Evolutionary conservation across 1,140 invertebrate genomes (phyloP), one percentile per base, ranked within the genome.

Genomic region (Calosoma granatense): DNA sequence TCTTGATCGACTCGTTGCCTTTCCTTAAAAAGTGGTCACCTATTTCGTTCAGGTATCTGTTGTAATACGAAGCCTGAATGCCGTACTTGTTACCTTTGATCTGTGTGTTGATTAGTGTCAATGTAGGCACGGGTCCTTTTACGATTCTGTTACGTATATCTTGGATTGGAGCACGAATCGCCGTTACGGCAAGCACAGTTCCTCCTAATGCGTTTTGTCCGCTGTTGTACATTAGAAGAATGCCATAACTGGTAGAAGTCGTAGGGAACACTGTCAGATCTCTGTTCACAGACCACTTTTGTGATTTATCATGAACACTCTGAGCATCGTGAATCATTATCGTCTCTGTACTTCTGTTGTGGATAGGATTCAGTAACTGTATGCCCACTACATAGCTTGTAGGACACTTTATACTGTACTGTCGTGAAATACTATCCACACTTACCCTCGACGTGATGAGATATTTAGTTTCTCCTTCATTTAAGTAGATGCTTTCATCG

Each of bases 231-330:
- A 88, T 81, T 22, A 97, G 71, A 0, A 88, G 80, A 22, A 97
- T 76, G 17, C 83, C 84, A 68, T 87, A 94, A 53, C 88, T 92
- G 60, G 81, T 89, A 58, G 88, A 92, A 0, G 90, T 84, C 0
- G 86, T 83, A 0, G 94, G 94, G 71, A 97, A 97, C 12, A 88
- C 81, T 1, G 85, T 84, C 43, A 92, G 73, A 70, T 97, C 93
- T 20, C 85, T 73, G 63, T 86, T 82, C 0, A 95, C 70, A 64
- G 83, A 79, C 90, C 90, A 95, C 23, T 81, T 66, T 20, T 81
- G 80, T 39, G 81, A 78, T 20, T 73, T 76, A 17, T 75, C 74
- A 43, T 81, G 79, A 41, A 79, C 76, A 17, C 79, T 81, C 59
- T 82, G 78, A 1, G 85, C 82, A 71, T 94, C 88, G 58, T 86